Base-by-base conservation (phyloP, 2,888 invertebrate genomes). In the Caenorhabditis wallacei region DNA sequence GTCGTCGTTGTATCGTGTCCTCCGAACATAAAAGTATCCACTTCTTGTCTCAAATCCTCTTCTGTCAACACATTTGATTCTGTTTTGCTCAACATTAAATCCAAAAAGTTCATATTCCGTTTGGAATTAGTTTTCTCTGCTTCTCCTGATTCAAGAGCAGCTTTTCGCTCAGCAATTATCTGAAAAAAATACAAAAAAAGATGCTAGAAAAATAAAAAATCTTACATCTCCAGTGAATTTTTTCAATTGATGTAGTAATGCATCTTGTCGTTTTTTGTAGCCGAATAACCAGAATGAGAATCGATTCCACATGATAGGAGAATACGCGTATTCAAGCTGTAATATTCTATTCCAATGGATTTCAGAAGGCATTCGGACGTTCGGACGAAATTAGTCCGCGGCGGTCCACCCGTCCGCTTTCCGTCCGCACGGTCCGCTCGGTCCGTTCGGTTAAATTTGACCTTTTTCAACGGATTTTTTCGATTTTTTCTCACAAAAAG, bases 11-110 rank as follows among this genome's bases (percentile, higher is more conserved):
- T 87, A 70, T 87, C 87, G 59, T 87, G 82, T 13, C 87, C 87
- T 66, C 92, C 93, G 89, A 93, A 93, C 93, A 93, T 93, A 87
- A 92, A 93, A 20, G 93, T 93, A 87, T 93, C 93, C 35, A 93
- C 93, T 64, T 64, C 64, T 26, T 51, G 48, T 18, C 64, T 26
- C 13, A 64, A 51, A 51, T 64, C 64, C 20, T 64, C 64, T 13
- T 48, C 48, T 8, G 30, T 13, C 2, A 64, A 16, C 1, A 48
- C 48, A 51, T 51, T 64, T 4, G 48, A 24, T 8, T 64, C 64
- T 51, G n/a, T 35, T 30, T 18, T 30, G n/a, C 48, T 64, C 26
- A 64, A 24, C 35, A 64, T 48, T 11, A 64, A 13, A 64, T 64
- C 64, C 48, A 64, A 51, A 18, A 64, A 64, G 13, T 64, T 64